These are phyloP conservation scores for Ictalurus punctatus DNA, from an alignment of 2,113 vertebrate genomes.

Conservation along the genomic window DNA sequence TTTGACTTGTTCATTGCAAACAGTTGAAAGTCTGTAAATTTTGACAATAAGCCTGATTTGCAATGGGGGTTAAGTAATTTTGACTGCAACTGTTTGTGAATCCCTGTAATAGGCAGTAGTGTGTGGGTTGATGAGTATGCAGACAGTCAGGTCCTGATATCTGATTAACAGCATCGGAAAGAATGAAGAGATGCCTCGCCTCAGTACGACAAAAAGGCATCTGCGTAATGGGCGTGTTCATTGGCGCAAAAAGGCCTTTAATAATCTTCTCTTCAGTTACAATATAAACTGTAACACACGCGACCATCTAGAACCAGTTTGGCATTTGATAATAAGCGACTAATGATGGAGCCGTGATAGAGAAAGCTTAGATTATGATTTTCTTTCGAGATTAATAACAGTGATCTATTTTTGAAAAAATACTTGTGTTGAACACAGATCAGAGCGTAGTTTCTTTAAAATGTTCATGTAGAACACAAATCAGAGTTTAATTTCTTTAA, in stretches of 20 bases:
- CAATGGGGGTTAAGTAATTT: too few relatives aligned
- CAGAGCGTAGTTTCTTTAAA: not conserved
- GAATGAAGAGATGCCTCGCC: slow-evolving; percentile 8
- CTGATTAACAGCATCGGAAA: not conserved
- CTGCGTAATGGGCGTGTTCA: not conserved
- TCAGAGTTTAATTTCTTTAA: not conserved
- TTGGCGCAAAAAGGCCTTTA: not conserved
- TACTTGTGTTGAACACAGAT: not conserved
- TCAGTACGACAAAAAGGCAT: not conserved
- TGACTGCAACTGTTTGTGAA: not conserved
- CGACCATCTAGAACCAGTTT: not conserved
- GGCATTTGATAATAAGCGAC: not conserved
- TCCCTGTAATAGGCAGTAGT: not conserved
- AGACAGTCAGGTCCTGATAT: slow-evolving; percentile 24
- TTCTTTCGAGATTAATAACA: not conserved
- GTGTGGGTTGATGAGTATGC: slow-evolving; percentile 12
- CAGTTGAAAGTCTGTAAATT: too few relatives aligned
- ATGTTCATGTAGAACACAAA: not conserved
- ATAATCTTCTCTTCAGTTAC: not conserved
- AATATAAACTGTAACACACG: not conserved
- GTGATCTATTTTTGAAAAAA: not conserved
- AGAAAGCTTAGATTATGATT: not conserved
- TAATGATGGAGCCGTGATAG: not conserved
- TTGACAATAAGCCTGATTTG: too few relatives aligned
- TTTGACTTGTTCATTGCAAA: too few relatives aligned